phyloP scores from a whole-genome alignment of 30 jellyfish, hydroid and myxozoan genomes.

The Clytia hemisphaerica region DNA sequence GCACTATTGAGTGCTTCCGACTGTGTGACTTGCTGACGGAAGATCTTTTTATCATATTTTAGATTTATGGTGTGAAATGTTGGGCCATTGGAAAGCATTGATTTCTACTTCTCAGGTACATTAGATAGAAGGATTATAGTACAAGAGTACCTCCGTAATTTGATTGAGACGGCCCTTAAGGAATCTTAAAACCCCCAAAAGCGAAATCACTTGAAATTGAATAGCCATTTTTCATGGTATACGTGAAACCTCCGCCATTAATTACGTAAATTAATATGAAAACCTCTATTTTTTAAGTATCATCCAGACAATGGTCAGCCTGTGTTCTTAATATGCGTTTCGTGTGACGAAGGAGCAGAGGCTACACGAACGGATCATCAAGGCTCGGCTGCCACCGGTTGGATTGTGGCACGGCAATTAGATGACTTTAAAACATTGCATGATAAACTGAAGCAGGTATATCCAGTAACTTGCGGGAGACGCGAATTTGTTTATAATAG shows the following conservation, averaged over 20 bases:
- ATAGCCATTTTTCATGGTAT: no score
- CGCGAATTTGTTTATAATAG: no score
- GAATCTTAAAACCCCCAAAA: no score
- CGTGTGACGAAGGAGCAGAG: conserved; percentile 81
- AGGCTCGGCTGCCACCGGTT: conserved; percentile 71
- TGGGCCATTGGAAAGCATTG: conserved; percentile 86
- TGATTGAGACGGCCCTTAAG: no score
- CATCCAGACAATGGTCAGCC: conserved; percentile 72
- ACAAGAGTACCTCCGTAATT: no score
- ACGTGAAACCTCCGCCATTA: no score
- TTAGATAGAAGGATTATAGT: no score
- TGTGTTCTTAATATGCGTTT: conserved; percentile 63
- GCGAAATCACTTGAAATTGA: no score
- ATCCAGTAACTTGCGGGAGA: neutral
- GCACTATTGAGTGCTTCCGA: no score
- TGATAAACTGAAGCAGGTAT: conserved; percentile 66
- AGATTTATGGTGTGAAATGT: conserved; percentile 96
- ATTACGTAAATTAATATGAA: no score
- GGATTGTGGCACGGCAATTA: conserved; percentile 60
- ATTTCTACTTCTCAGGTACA: conserved; percentile 74
- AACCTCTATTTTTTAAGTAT: conserved; percentile 23
- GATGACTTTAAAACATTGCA: conserved; percentile 62
- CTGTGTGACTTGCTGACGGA: no score
- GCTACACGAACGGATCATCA: conserved; percentile 49
- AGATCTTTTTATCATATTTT: conserved; percentile 12